Base-by-base conservation (phyloP, 2,113 vertebrate species). In the Ariopsis seemanni region DNA sequence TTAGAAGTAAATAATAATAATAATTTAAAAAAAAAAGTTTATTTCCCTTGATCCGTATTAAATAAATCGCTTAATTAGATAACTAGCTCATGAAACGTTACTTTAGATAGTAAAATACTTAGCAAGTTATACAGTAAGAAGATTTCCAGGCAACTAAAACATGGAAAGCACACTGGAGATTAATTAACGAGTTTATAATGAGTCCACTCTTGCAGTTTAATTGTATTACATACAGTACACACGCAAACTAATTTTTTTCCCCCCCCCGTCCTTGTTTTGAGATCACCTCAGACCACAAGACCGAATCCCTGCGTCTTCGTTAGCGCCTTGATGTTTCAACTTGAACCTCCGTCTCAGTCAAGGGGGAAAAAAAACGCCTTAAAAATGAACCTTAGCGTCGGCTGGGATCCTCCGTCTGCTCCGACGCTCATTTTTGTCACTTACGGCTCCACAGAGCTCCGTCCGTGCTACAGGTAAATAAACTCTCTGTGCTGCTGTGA, bases 401-500 rank as follows among this genome's bases (percentile, higher is more conserved):
- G 22, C 48, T 75, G 42, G 42, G 42, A 78, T 53, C 50, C 57
- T 30, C 7, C 2, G 15, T 1, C n/a, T 34, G 1, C 18, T 1
- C 30, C 22, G 4, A 11, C 17, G 1, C 2, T 60, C 30, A 5
- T 30, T 81, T 55, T 22, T 15, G 5, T 20, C 15, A 5, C 15
- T 25, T 53, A 60, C 55, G 20, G 34, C 67, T 4, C 20, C 22
- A 25, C 53, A 4, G 80, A 53, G 9, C 1, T 30, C 22, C 7
- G 9, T 53, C 22, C 42, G 5, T 4, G 42, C 74, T 87, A 88
- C 50, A 84, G 15, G 62, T 90, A 94, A 71, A 92, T 83, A 15
- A 88, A 86, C 60, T 89, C 86, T 5, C 55, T 71, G 20, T 90
- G 88, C 72, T 92, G 88, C 52, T 57, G 42, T 20, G 15, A 52